Conservation (phyloP, 2,797 vertebrate species). For the Melanotaenia trifasciata region DNA sequence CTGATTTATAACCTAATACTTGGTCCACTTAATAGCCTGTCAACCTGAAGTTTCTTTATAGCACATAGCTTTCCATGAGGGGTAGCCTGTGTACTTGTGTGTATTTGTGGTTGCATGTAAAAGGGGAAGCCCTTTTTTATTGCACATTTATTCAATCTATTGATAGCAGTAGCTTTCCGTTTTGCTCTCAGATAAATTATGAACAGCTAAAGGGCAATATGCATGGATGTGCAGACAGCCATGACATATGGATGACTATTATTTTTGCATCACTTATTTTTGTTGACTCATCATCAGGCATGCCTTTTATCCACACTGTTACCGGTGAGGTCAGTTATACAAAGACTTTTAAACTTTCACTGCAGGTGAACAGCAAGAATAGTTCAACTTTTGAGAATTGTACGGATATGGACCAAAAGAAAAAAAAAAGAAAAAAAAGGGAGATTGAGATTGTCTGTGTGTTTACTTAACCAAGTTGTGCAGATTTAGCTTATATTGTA, state of each 20-base stretch:
- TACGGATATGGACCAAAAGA: slow-evolving; percentile 3
- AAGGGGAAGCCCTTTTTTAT: slow-evolving; percentile 42
- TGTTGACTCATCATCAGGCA: neutral
- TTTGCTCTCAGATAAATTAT: slow-evolving; percentile 26
- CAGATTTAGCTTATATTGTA: too few species aligned
- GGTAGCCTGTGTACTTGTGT: slow-evolving; percentile 32
- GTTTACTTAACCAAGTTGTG: slow-evolving; percentile 13
- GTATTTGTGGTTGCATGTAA: slow-evolving; percentile 30
- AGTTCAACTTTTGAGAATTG: slow-evolving; percentile 6
- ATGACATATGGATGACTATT: neutral
- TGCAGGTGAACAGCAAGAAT: neutral
- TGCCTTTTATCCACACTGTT: neutral
- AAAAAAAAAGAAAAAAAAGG: slow-evolving; percentile 28
- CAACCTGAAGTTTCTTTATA: slow-evolving; percentile 65
- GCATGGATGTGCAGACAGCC: neutral
- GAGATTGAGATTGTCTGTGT: slow-evolving; percentile 39
- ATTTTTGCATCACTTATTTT: neutral
- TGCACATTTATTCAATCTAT: slow-evolving; percentile 27
- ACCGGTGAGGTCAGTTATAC: neutral
- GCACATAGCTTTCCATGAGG: slow-evolving; percentile 17
- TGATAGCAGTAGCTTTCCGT: slow-evolving; percentile 40
- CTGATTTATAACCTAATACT: slow-evolving; percentile 69
- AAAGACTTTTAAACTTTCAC: neutral
- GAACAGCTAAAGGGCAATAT: neutral
- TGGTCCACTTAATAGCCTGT: slow-evolving; percentile 61